These are phyloP conservation scores for Epistrophella euchroma DNA, from an alignment of 2,888 invertebrate genomes.

Conservation along the genomic window DNA sequence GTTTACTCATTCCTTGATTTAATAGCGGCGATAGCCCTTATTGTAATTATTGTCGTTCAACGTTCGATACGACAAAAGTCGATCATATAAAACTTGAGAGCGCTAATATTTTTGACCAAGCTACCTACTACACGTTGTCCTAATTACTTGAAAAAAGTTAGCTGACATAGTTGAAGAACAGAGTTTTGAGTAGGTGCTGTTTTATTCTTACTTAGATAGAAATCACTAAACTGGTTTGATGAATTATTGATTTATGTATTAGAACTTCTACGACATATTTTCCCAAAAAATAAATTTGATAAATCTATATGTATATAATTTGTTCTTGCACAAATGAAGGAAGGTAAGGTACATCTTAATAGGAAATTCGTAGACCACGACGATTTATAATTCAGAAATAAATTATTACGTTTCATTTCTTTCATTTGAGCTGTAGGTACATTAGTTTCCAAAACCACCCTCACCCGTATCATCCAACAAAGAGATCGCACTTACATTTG, in stretches of 20 bases:
- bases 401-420: conserved; percentile 25
- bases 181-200: too few relatives aligned
- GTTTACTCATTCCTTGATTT: too few relatives aligned
- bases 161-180: too few relatives aligned
- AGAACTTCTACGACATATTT: neutral
- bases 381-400: neutral
- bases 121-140: too few relatives aligned
- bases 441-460: conserved; percentile 19
- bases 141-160: too few relatives aligned
- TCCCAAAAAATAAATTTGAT: too few relatives aligned
- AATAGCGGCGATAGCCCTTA: too few relatives aligned
- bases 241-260: neutral
- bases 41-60: too few relatives aligned
- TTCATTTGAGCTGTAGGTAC: neutral
- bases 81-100: too few relatives aligned
- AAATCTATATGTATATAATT: neutral
- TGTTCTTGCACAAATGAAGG: neutral
- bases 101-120: too few relatives aligned
- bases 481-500: conserved; percentile 88
- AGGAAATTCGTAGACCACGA: neutral
- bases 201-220: too few relatives aligned
- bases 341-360: neutral
- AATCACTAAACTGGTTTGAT: conserved; percentile 2
- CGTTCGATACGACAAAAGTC: too few relatives aligned
- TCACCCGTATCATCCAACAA: neutral